These are phyloP conservation scores for Cyprinodon tularosa DNA, from an alignment of 2,113 vertebrate species.

Conservation along the genomic window DNA sequence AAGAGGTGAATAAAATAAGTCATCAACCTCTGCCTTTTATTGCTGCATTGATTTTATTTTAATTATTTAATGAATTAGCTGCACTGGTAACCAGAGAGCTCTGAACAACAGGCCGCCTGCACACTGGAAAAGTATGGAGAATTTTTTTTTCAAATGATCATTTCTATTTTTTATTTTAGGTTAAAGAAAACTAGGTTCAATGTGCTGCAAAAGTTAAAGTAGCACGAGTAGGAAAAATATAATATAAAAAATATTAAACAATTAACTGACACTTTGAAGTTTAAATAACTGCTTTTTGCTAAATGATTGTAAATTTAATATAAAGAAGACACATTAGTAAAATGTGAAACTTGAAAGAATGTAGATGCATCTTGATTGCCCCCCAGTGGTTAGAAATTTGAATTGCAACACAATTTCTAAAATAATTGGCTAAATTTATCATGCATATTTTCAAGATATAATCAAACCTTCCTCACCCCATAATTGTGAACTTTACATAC, in stretches of 20 bases:
- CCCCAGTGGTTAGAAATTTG: constrained; percentile 3
- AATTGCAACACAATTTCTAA: not conserved
- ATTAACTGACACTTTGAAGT: too few relatives aligned
- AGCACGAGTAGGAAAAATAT: too few relatives aligned
- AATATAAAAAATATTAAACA: too few relatives aligned
- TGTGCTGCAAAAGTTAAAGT: too few relatives aligned
- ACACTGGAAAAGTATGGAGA: too few relatives aligned
- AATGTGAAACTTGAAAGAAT: not conserved
- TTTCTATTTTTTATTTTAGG: too few relatives aligned
- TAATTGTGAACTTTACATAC: not conserved
- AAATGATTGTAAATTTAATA: not conserved
- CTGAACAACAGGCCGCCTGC: too few relatives aligned
- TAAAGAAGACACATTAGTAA: not conserved
- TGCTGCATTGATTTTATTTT: not conserved
- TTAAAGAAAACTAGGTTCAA: too few relatives aligned
- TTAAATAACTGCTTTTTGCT: not conserved
- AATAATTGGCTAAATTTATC: not conserved
- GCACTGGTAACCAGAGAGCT: not conserved
- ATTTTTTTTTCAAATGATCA: too few relatives aligned
- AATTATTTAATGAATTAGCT: not conserved
- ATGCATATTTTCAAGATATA: not conserved
- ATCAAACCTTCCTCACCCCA: too few relatives aligned
- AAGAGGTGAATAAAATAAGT: constrained; percentile 45
- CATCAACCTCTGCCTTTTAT: not conserved
- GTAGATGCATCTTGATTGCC: not conserved